Evolutionary conservation across 2,113 vertebrate genomes (phyloP), one percentile per base, ranked within the genome.

Genomic region (Tetrax tetrax): DNA sequence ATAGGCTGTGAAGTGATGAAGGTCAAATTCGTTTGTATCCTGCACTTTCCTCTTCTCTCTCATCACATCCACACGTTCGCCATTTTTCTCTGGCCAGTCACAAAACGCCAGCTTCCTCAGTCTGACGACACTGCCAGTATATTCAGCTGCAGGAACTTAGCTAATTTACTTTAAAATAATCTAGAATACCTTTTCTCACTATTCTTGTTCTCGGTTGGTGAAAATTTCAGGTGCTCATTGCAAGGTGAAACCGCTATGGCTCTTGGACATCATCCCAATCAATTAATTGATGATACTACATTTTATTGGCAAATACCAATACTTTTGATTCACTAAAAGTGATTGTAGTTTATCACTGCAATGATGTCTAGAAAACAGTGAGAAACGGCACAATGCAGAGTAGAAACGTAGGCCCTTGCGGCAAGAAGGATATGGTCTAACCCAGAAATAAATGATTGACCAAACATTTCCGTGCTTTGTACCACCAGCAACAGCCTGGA

Each of bases 331-430:
- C 27, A 9, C 33, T 57, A 14, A 9, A 38, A 63, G 19, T 23
- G 54, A 7, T 29, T 12, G 10, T 15, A 21, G 38, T 23, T 72
- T 28, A 9, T 35, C 28, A 4, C 28, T 12, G 13, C 37, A 8
- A 1, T 12, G 43, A 23, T 14, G 21, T n/a, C 38, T 38, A 35
- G n/a, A 50, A 57, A 24, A 56, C 47, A 17, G 8, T 27, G 64
- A 41, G 35, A 66, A 56, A 3, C 1, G 1, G 8, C 15, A 14
- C 0, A 0, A 35, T 14, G 35, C 31, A 6, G 57, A 38, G 33
- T 13, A 33, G 22, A 79, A 41, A n/a, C 6, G 12, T 9, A 16
- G 33, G 41, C 10, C 37, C 7, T 10, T 9, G 14, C 45, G 57
- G 27, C 19, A 15, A 37, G 27, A 37, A 6, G 9, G 31, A 3